Base-by-base conservation (phyloP, 1,140 invertebrate species). In the Phortica variegata region DNA sequence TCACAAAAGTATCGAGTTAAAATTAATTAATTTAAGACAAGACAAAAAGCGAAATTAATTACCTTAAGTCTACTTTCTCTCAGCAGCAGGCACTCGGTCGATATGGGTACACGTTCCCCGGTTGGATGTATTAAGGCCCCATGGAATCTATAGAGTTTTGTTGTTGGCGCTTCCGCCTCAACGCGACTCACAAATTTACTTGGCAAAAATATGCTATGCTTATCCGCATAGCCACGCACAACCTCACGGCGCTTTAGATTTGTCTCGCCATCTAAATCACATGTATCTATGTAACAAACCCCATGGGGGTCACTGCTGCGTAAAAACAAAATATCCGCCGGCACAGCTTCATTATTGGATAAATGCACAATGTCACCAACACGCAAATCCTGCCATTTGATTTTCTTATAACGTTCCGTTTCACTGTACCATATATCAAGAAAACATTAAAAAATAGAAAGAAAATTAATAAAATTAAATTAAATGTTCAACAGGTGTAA, bases 231-330 rank as follows among this genome's bases (percentile, higher is more conserved):
- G 50, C 74, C 74, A 36, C 74, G 73, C 29, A 76, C 74, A 33
- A 76, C 74, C 77, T 96, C 88, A 65, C 95, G 83, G 62, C 96
- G 92, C 78, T 99, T 99, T 36, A 99, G 80, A 82, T 98, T 99
- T n/a, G 94, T 98, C 80, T 99, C 97, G 9, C 97, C 97, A 74
- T 99, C 97, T 57, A 99, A 80, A 80, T 98, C 98, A 53, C 94
- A 93, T 2, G 96, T 98, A 79, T 99, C 86, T 70, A 99, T 89
- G 78, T 97, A 99, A 75, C 95, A 98, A 58, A 97, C 84, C 20
- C 95, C 95, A 68, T 93, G 84, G 3, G 91, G 87, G 79, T 97
- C 95, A 73, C 93, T 95, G 34, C 89, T 91, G 52, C 87, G 82
- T 26, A 98, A 78, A 17, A 99, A 76, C 19, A 99, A 79, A 61